These are phyloP conservation scores for Tokudaia muenninki DNA, from an alignment of 2,797 vertebrate genomes.

Conservation along the genomic window DNA sequence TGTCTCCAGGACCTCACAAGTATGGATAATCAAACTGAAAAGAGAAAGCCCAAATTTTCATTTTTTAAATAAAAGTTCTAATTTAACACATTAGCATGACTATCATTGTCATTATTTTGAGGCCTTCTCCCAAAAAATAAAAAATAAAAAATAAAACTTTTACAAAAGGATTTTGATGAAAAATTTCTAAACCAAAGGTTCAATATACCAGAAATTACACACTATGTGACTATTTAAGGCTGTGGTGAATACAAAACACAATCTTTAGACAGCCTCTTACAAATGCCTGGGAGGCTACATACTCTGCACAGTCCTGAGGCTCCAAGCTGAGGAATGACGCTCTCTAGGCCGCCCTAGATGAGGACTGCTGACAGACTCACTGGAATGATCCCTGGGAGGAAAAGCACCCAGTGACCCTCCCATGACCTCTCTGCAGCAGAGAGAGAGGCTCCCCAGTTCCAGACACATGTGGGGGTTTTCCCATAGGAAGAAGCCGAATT, in stretches of 20 bases:
- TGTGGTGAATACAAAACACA: neutral
- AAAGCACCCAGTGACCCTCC: neutral
- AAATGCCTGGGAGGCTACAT: neutral
- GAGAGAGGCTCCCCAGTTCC: neutral
- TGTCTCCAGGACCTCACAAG: neutral
- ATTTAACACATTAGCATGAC: neutral
- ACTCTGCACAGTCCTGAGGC: conserved; percentile 3
- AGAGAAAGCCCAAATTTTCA: neutral
- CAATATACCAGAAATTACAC: neutral
- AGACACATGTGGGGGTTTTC: neutral
- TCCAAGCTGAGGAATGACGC: neutral
- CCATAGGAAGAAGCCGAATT: neutral
- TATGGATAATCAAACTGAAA: neutral
- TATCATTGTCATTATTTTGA: neutral
- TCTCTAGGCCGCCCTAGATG: neutral
- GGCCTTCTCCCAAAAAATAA: neutral
- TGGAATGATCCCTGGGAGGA: neutral
- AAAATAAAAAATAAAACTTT: neutral
- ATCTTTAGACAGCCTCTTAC: neutral
- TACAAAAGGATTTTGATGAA: neutral
- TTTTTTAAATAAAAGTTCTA: neutral
- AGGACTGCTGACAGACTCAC: neutral
- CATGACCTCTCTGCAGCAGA: neutral
- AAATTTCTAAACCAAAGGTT: conserved; percentile 38
- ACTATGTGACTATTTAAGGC: conserved; percentile 2